Evolutionary conservation across 2,888 invertebrate species (phyloP).

Genomic region (Luperina nickerlii): DNA sequence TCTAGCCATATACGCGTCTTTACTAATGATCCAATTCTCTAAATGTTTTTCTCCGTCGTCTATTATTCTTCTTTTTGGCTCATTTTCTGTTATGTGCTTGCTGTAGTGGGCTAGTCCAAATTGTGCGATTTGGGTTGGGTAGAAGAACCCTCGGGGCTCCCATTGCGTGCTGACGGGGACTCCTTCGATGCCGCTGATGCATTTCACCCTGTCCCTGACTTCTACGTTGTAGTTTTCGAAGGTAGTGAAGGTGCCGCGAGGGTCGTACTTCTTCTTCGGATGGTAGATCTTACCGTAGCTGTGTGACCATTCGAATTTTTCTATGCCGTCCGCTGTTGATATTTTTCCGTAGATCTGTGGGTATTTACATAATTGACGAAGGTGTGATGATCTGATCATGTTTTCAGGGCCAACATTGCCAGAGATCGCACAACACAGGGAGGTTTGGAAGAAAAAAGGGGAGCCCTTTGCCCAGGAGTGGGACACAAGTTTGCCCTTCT

Average conservation of each 20-base stretch:
- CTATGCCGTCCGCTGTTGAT: constrained; percentile 92
- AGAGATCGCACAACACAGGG: background rate
- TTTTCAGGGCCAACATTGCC: background rate
- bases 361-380: background rate
- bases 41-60: constrained; percentile 94
- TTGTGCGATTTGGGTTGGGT: constrained; percentile 99
- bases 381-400: background rate
- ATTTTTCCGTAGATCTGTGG: constrained; percentile 95
- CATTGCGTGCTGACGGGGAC: constrained; percentile 99
- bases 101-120: constrained; percentile 99
- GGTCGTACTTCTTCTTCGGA: constrained; percentile 96
- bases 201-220: constrained; percentile 98
- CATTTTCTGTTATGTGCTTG: constrained; percentile 96
- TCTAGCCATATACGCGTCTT: constrained; percentile 91
- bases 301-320: constrained; percentile 98
- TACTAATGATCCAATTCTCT: constrained; percentile 94
- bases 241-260: constrained; percentile 97
- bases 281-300: constrained; percentile 97
- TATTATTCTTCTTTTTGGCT: constrained; percentile 92
- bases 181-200: constrained; percentile 97
- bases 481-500: background rate
- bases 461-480: background rate
- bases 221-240: constrained; percentile 99
- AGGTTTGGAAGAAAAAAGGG: background rate
- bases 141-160: constrained; percentile 98